A percentile compares a stretch with the other conserved stretches of the same genome.
phyloP scores from a whole-genome alignment of 1,140 invertebrate genomes.

The Ostrea edulis region DNA sequence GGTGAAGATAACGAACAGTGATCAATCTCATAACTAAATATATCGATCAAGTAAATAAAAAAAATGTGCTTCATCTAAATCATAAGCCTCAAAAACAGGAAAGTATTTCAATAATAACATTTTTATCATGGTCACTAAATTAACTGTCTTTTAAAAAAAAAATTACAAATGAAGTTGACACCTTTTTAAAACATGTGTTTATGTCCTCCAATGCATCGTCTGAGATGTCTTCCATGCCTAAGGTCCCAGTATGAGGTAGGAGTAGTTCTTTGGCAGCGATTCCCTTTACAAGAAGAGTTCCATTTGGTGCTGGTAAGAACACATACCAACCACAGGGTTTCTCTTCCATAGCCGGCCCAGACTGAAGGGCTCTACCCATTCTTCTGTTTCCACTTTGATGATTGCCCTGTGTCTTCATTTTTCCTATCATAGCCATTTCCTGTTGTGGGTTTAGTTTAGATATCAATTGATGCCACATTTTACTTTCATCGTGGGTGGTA shows the following conservation, averaged over 20 bases:
- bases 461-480: too few relatives aligned
- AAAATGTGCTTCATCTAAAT: too few relatives aligned
- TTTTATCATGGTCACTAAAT: too few relatives aligned
- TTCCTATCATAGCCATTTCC: conserved; percentile 16
- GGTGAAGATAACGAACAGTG: too few relatives aligned
- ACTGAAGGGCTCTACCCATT: not conserved
- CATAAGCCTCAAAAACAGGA: too few relatives aligned
- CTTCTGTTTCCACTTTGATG: not conserved
- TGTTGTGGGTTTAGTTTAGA: not conserved
- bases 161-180: not conserved
- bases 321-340: conserved; percentile 12
- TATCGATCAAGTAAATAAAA: too few relatives aligned
- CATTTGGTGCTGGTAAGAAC: not conserved
- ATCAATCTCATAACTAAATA: too few relatives aligned
- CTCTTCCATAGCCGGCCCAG: not conserved
- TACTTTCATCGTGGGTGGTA: too few relatives aligned
- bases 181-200: not conserved
- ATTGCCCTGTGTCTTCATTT: not conserved
- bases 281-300: not conserved
- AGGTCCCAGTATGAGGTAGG: not conserved
- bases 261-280: conserved; percentile 2
- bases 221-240: not conserved
- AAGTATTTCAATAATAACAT: too few relatives aligned
- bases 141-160: too few relatives aligned
- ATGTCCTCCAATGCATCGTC: not conserved